Conservation (phyloP, 2,113 vertebrate species). For the Conger conger region DNA sequence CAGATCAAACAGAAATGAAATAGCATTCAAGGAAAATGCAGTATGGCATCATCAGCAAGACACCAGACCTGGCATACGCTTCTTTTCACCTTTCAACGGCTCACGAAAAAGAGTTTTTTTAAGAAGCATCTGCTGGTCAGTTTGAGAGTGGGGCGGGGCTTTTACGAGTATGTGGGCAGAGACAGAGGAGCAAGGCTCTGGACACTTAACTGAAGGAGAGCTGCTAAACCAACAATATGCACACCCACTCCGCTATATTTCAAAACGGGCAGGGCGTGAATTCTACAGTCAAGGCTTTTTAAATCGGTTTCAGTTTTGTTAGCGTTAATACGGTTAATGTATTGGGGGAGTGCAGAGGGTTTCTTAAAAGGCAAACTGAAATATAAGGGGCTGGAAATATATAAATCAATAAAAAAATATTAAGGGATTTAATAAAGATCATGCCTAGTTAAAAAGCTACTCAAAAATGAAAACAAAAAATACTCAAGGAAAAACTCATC, state of each 20-base stretch:
- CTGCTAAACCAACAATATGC: conserved; percentile 40
- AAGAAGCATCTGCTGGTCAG: conserved; percentile 62
- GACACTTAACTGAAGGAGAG: conserved; percentile 40
- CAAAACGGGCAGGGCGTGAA: conserved; percentile 5
- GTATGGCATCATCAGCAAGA: conserved; percentile 66
- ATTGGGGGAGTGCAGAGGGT: conserved; percentile 49
- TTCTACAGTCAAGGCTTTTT: conserved; percentile 1
- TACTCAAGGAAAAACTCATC: conserved; percentile 47
- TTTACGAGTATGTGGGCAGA: conserved; percentile 28
- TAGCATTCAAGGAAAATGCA: conserved; percentile 70
- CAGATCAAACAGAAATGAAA: conserved; percentile 46
- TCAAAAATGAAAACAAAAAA: conserved; percentile 64
- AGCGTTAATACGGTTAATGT: conserved; percentile 22
- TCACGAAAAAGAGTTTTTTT: conserved; percentile 47
- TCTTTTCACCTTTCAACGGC: conserved; percentile 42
- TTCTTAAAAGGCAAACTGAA: conserved; percentile 52
- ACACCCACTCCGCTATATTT: conserved; percentile 32
- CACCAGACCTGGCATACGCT: conserved; percentile 61
- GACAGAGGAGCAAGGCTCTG: conserved; percentile 25
- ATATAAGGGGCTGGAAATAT: conserved; percentile 27
- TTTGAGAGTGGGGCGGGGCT: conserved; percentile 40
- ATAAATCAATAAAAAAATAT: conserved; percentile 37
- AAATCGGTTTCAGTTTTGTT: conserved; percentile 14
- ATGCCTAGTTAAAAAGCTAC: conserved; percentile 60
- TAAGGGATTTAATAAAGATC: conserved; percentile 44